Base-by-base conservation (phyloP, 2,113 vertebrate genomes). In the Noturus placidus region DNA sequence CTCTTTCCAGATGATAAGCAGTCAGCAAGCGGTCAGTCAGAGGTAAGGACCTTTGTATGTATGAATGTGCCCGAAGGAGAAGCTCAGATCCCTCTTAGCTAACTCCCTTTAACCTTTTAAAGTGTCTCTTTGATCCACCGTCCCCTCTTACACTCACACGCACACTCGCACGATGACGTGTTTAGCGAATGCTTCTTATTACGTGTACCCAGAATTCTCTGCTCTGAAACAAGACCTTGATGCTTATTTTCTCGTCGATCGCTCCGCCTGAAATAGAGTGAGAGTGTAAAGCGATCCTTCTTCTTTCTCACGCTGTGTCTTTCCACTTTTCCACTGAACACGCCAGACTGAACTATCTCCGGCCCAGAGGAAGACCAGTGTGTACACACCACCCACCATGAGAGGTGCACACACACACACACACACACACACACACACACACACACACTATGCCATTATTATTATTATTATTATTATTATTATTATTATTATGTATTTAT, bases 361-460 rank as follows among this genome's bases (percentile, higher is more conserved):
- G 52, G 96, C 96, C 91, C 97, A 97, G 87, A 95, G 97, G 94
- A 97, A 97, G 95, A 96, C 97, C 92, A 96, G 96, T 0, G 97
- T 97, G 82, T 97, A 95, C 89, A 95, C 96, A 13, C 93, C 96
- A 0, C 96, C 97, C 0, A 87, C 95, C 82, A 95, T 97, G 93
- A 97, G 96, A 97, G 97, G 97, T 97, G 86, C 77, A 50, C 42
- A 42, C 30, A 70, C 35, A 25, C n/a, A 56, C 46, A 65, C 22
- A 78, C 86, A 76, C 35, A 67, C 33, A 87, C 46, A 76, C 65
- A 77, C 72, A 57, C 77, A 42, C 79, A 61, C 78, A 46, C 70
- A 74, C 70, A 74, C 70, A 42, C 35, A 74, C 33, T 59, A 77
- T 86, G 14, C 52, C 70, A 70, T 83, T 7, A 30, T 65, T 42